These are phyloP conservation scores for Microdon myrmicae DNA, from an alignment of 2,888 invertebrate species.

Conservation along the genomic window DNA sequence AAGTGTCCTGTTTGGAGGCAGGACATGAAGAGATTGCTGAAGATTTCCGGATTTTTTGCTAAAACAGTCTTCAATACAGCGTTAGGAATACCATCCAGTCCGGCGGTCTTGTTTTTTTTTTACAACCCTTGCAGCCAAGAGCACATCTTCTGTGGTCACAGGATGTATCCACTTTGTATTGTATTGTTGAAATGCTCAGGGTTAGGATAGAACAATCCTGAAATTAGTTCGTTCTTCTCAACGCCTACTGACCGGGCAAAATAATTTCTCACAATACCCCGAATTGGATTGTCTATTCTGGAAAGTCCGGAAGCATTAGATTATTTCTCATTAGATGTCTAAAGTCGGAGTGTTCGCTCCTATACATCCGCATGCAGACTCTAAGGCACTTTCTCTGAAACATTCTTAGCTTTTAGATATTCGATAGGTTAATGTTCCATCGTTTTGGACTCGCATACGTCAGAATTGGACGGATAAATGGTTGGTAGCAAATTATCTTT, in stretches of 20 bases:
- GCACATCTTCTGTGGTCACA: too few relatives aligned
- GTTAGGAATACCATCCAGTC: too few relatives aligned
- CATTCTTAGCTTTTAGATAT: background rate
- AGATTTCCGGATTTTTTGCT: too few relatives aligned
- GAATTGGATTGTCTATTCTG: too few relatives aligned
- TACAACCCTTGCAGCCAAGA: too few relatives aligned
- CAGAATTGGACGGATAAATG: slow-evolving; percentile 2
- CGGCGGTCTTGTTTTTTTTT: too few relatives aligned
- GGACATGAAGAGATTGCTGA: too few relatives aligned
- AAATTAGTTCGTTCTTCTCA: background rate
- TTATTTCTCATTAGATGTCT: slow-evolving; percentile 7
- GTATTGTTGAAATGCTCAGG: background rate
- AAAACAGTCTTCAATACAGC: too few relatives aligned
- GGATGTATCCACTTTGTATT: slow-evolving; percentile 1
- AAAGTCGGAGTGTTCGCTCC: slow-evolving; percentile 6
- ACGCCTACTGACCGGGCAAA: slow-evolving; percentile 1
- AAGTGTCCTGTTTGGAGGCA: too few relatives aligned
- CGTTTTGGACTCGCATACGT: slow-evolving; percentile 5
- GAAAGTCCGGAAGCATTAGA: background rate
- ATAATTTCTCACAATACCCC: slow-evolving; percentile 2
- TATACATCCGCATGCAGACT: slow-evolving; percentile 1
- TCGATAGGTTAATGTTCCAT: background rate
- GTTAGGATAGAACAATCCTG: slow-evolving; percentile 2
- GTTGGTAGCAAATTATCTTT: slow-evolving; percentile 3
- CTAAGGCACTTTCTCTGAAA: slow-evolving; percentile 6